Conservation (phyloP, 1,140 invertebrate genomes). For the Ctenoplectra terminalis region DNA sequence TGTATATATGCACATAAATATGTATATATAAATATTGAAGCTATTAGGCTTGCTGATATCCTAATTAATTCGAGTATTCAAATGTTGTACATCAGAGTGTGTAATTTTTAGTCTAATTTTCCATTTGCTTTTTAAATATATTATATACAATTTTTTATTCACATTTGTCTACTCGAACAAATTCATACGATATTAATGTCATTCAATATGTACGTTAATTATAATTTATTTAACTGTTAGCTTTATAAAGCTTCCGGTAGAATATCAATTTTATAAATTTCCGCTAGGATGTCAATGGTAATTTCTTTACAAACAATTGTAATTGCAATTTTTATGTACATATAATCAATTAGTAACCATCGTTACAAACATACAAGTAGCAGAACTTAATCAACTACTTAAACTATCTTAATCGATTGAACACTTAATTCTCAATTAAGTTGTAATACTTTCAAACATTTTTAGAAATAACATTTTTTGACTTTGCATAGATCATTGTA, state of each 20-base stretch:
- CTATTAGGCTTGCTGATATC: constrained; percentile 3
- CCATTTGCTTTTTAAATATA: neutral
- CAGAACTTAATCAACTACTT: neutral
- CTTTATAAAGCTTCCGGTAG: neutral
- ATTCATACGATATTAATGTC: neutral
- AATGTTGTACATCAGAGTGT: neutral
- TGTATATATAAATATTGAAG: constrained; percentile 16
- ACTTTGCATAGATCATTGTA: neutral
- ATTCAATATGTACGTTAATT: neutral
- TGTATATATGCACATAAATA: constrained; percentile 13
- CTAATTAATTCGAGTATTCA: neutral
- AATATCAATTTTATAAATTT: neutral
- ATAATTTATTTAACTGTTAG: neutral
- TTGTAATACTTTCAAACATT: no score
- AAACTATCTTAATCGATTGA: neutral
- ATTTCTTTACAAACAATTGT: neutral
- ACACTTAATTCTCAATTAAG: neutral
- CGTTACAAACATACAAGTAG: neutral
- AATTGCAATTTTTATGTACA: neutral
- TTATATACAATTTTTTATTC: constrained; percentile 10
- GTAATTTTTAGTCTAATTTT: constrained; percentile 6
- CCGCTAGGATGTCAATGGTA: neutral
- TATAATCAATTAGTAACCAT: neutral
- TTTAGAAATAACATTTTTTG: neutral
- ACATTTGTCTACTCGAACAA: constrained; percentile 13